These are phyloP conservation scores for Stratiolaelaps scimitus DNA, from an alignment of 1,140 invertebrate genomes.

Conservation along the genomic window DNA sequence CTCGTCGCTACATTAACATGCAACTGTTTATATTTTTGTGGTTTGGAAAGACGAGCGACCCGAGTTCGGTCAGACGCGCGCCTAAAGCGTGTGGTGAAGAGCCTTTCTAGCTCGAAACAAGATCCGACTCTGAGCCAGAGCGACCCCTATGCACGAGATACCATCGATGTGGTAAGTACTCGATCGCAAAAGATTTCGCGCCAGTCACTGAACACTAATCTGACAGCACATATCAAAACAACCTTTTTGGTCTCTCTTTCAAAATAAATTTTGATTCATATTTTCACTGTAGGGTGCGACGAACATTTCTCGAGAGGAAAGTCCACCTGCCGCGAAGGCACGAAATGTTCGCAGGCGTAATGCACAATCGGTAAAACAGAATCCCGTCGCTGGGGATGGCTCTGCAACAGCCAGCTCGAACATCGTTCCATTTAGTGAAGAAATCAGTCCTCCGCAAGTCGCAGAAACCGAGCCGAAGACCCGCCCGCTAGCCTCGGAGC, in stretches of 20 bases:
- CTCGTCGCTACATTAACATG: too few species aligned
- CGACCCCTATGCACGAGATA: constrained; percentile 12
- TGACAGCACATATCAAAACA: background rate
- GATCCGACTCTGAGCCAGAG: too few species aligned
- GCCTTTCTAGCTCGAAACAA: too few species aligned
- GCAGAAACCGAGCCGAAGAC: background rate
- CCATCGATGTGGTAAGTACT: constrained; percentile 11
- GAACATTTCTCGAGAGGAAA: background rate
- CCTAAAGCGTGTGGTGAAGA: too few species aligned
- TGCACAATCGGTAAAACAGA: background rate
- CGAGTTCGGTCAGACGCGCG: too few species aligned
- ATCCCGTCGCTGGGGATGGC: background rate
- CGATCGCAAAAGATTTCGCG: background rate
- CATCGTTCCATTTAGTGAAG: background rate
- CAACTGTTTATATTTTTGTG: too few species aligned
- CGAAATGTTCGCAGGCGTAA: background rate
- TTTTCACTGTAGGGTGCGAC: background rate
- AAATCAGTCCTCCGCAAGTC: constrained; percentile 9
- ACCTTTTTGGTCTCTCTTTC: background rate
- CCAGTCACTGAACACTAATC: background rate
- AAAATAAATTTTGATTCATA: background rate
- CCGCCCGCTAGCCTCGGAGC: background rate
- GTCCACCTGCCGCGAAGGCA: too few species aligned
- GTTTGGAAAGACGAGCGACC: too few species aligned
- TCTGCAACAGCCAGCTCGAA: background rate